Base-by-base conservation (phyloP, 2,888 invertebrate genomes). In the Esperia sulphurella region DNA sequence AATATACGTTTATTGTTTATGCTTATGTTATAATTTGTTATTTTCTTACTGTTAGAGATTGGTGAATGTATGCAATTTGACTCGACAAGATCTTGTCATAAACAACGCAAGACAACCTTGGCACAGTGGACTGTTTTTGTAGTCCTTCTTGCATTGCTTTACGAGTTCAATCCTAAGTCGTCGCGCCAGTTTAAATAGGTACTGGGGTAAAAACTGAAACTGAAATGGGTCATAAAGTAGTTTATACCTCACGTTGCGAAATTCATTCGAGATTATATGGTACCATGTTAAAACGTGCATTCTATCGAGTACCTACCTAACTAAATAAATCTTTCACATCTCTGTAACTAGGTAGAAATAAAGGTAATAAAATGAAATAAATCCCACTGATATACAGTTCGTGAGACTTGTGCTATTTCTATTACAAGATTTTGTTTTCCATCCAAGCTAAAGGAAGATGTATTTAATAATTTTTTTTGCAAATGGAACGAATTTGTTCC, bases 281-380 rank as follows among this genome's bases (percentile, higher is more conserved):
- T 37, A 42, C 8, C 29, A 12, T 21, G 28, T n/a, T 21, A 10
- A 21, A 43, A 31, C 8, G 40, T n/a, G 44, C 39, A 14, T 41
- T n/a, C n/a, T 29, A 7, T 21, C 7, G 31, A 28, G 40, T 14
- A 31, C 14, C 45, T 21, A 21, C 21, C 21, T 21, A 21, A 21
- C 21, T 13, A 45, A 49, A 49, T 49, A 49, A 49, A 49, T 49
- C 48, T 41, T 28, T n/a, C 41, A n/a, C 39, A 14, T 45, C 48
- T 14, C 28, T 41, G 48, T 49, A 49, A 49, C 44, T 41, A 48
- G 37, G 44, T 37, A 37, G 39, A 48, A 48, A 43, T 44, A 44
- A 41, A 48, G 44, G 44, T 49, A 49, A 49, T 49, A 49, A 49
- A 48, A 48, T 41, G 40, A 43, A 35, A 48, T 44, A 40, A 48